Percentiles rank a stretch among this genome's conserved stretches.
phyloP scores from a whole-genome alignment of 1,140 invertebrate genomes.

The Drosophila prosaltans region DNA sequence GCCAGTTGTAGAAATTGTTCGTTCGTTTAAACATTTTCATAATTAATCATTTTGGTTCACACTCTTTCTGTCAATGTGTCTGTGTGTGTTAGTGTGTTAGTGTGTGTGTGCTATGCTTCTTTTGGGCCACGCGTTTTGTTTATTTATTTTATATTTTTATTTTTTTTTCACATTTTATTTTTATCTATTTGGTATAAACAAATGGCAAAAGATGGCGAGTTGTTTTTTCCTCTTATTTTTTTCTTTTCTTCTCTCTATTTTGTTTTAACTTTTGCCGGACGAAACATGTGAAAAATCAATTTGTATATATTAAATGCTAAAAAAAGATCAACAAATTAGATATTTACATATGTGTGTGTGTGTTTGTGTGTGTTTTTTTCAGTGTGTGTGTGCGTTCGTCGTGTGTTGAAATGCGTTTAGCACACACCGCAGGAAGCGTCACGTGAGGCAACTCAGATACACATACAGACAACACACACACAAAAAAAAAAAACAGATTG shows the following conservation, averaged over 20 bases:
- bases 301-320: slow-evolving; percentile 49
- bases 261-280: slow-evolving; percentile 56
- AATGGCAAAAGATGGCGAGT: slow-evolving; percentile 36
- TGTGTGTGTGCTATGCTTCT: slow-evolving; percentile 34
- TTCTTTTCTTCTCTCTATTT: slow-evolving; percentile 17
- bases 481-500: slow-evolving; percentile 8
- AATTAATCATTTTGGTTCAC: slow-evolving; percentile 48
- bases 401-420: slow-evolving; percentile 36
- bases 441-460: slow-evolving; percentile 19
- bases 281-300: slow-evolving; percentile 75
- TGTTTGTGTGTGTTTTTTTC: not conserved
- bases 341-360: not conserved
- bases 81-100: not conserved
- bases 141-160: slow-evolving; percentile 17
- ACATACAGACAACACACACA: not conserved
- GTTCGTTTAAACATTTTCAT: slow-evolving; percentile 31
- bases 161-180: slow-evolving; percentile 24
- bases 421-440: slow-evolving; percentile 13
- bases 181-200: slow-evolving; percentile 58
- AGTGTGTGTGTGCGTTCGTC: not conserved
- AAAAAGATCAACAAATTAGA: slow-evolving; percentile 20
- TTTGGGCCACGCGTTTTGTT: slow-evolving; percentile 46
- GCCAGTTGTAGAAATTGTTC: slow-evolving; percentile 39
- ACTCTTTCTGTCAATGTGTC: not conserved
- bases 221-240: slow-evolving; percentile 2